Percentiles rank a stretch among this genome's conserved stretches.
These are phyloP conservation scores for Ectropis grisescens DNA, from an alignment of 1,140 invertebrate species.

Conservation along the genomic window DNA sequence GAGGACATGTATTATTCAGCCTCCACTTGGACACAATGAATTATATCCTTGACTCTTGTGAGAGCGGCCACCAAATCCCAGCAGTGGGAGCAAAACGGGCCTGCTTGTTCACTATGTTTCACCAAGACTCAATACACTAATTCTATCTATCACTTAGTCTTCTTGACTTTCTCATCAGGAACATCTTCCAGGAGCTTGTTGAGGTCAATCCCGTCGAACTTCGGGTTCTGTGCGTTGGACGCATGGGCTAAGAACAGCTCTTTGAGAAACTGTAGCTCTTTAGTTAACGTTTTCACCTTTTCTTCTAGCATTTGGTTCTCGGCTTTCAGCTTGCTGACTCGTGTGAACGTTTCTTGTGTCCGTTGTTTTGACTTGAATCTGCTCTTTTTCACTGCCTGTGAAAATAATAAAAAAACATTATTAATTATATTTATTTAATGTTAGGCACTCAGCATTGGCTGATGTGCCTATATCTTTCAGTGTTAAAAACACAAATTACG, in stretches of 20 bases:
- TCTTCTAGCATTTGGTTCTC: conserved; percentile 90
- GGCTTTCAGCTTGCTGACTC: conserved; percentile 82
- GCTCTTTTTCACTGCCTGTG: conserved; percentile 90
- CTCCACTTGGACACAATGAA: too few relatives aligned
- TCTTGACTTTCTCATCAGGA: conserved; percentile 53
- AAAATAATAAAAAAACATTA: conserved; percentile 33
- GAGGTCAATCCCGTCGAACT: conserved; percentile 68
- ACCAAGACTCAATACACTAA: too few relatives aligned
- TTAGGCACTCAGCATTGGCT: too few relatives aligned
- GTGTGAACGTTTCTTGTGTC: conserved; percentile 84
- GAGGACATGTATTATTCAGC: too few relatives aligned
- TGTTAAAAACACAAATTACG: too few relatives aligned
- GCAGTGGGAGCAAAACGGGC: too few relatives aligned
- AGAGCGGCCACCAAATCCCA: too few relatives aligned
- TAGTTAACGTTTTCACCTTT: conserved; percentile 87
- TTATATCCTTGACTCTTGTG: too few relatives aligned
- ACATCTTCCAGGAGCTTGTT: conserved; percentile 70
- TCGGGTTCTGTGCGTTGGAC: conserved; percentile 68
- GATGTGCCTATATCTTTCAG: too few relatives aligned
- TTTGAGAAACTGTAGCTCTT: conserved; percentile 89
- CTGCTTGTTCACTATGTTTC: too few relatives aligned
- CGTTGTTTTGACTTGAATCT: conserved; percentile 87
- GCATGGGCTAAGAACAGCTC: conserved; percentile 88
- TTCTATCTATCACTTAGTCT: too few relatives aligned
- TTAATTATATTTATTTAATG: too few relatives aligned